phyloP scores from a whole-genome alignment of 2,888 invertebrate species.

The Octodonta nipae region DNA sequence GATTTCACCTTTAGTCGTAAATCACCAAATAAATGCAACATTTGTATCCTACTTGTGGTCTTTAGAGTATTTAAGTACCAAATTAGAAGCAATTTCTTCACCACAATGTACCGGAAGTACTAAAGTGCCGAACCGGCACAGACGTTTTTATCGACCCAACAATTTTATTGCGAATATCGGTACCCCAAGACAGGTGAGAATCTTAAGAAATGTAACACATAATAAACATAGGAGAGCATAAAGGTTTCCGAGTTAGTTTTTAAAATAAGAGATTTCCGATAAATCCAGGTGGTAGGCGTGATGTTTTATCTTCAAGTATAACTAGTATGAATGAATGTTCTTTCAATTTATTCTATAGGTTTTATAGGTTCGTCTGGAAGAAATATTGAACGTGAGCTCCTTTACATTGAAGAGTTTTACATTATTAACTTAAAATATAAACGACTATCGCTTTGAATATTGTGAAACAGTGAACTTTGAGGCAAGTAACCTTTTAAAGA shows the following conservation, averaged over 20 bases:
- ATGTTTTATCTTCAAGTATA: conserved; percentile 23
- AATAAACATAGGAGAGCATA: conserved; percentile 16
- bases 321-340: too few species aligned
- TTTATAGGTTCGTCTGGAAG: too few species aligned
- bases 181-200: conserved; percentile 23
- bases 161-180: conserved; percentile 23
- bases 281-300: conserved; percentile 32
- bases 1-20: conserved; percentile 15
- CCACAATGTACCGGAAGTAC: conserved; percentile 22
- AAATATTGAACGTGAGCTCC: too few species aligned
- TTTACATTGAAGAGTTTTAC: too few species aligned
- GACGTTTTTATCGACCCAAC: too few species aligned
- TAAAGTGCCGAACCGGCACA: conserved; percentile 17
- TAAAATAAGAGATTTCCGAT: conserved; percentile 19
- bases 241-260: conserved; percentile 14
- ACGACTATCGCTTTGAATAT: too few species aligned
- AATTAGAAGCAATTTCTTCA: conserved; percentile 24
- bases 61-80: conserved; percentile 25
- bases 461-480: too few species aligned
- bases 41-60: conserved; percentile 20
- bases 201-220: conserved; percentile 22
- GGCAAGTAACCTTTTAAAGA: too few species aligned
- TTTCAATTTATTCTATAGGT: too few species aligned
- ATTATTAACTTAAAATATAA: too few species aligned
- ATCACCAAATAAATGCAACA: conserved; percentile 12